Conservation (phyloP, 2,888 invertebrate genomes). For the Muscina levida region DNA sequence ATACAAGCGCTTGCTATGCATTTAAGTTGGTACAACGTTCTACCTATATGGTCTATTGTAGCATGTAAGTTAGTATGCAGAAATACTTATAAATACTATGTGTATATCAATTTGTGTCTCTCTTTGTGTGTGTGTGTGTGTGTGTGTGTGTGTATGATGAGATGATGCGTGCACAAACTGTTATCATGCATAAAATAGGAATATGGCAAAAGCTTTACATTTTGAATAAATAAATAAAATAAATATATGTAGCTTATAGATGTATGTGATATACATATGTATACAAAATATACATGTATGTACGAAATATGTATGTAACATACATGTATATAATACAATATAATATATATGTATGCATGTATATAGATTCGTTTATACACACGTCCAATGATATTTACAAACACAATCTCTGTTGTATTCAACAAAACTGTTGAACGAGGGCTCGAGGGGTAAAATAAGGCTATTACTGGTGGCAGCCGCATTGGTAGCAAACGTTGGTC, state of each 20-base stretch:
- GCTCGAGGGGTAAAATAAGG: too few species aligned
- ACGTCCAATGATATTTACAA: neutral
- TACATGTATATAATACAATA: slow-evolving; percentile 27
- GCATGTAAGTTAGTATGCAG: too few species aligned
- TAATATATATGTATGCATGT: slow-evolving; percentile 4
- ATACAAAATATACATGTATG: neutral
- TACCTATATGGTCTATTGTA: too few species aligned
- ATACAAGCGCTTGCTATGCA: neutral
- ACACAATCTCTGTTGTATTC: too few species aligned
- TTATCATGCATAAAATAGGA: slow-evolving; percentile 41
- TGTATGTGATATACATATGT: neutral
- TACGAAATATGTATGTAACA: neutral
- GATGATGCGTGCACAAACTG: slow-evolving; percentile 17
- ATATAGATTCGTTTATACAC: neutral
- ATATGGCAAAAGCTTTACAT: slow-evolving; percentile 47
- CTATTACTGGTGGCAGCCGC: neutral
- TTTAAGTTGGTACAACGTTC: too few species aligned
- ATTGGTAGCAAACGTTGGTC: neutral
- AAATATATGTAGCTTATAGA: neutral
- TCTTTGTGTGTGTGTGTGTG: neutral
- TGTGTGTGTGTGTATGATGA: neutral
- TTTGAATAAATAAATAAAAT: slow-evolving; percentile 49
- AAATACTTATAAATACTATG: too few species aligned
- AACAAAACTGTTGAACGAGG: too few species aligned
- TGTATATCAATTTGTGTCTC: too few species aligned